phyloP scores from a whole-genome alignment of 2,797 vertebrate genomes.

The Chelidonichthys spinosus region DNA sequence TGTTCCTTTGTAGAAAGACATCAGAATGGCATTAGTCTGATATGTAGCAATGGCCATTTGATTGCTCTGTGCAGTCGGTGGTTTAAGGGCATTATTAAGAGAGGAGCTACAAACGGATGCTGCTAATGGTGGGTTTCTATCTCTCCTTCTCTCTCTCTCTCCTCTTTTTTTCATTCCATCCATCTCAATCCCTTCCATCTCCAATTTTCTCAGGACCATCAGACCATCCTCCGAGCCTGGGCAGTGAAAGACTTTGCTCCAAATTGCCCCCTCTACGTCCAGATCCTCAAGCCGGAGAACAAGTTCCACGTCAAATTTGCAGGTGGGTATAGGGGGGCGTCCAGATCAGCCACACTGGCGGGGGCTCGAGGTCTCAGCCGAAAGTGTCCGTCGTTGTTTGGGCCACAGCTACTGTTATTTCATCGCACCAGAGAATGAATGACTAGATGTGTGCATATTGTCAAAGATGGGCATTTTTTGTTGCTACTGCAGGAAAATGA shows the following conservation, averaged over 20 bases:
- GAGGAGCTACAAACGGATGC: conserved; percentile 35
- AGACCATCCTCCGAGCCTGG: conserved; percentile 90
- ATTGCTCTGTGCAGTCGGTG: conserved; percentile 32
- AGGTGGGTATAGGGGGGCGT: conserved; percentile 75
- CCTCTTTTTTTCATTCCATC: conserved; percentile 14
- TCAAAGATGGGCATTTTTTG: conserved; percentile 14
- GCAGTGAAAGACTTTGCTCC: conserved; percentile 90
- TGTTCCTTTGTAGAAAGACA: conserved; percentile 5
- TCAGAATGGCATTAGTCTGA: conserved; percentile 29
- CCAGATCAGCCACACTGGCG: conserved; percentile 24
- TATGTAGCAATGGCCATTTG: conserved; percentile 23
- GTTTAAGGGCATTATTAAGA: conserved; percentile 60
- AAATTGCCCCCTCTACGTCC: conserved; percentile 89
- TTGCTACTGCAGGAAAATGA: conserved; percentile 6
- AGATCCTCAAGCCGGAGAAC: conserved; percentile 90
- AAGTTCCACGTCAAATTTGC: conserved; percentile 92
- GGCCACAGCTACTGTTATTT: conserved; percentile 11
- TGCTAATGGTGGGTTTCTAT: conserved; percentile 53
- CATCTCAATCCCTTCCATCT: conserved; percentile 42
- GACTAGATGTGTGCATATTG: conserved; percentile 12
- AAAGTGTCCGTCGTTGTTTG: conserved; percentile 17
- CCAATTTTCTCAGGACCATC: conserved; percentile 83
- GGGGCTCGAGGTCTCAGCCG: conserved; percentile 17
- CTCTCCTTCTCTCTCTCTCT: conserved; percentile 13
- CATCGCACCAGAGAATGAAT: conserved; percentile 4